These are phyloP conservation scores for Dendrolimus kikuchii DNA, from an alignment of 1,140 invertebrate species.

Conservation along the genomic window DNA sequence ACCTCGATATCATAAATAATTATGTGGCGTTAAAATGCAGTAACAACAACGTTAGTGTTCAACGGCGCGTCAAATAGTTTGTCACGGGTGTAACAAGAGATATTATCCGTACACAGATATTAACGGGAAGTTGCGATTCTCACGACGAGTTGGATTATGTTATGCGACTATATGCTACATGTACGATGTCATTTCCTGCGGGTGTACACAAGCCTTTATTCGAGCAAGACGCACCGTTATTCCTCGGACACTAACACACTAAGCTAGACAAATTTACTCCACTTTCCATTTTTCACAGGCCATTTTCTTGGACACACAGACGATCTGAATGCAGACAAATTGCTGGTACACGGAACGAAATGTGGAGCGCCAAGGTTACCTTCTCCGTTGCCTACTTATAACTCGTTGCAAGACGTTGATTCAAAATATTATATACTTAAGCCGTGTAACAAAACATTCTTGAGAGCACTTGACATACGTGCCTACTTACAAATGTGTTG, in stretches of 20 bases:
- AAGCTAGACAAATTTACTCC: slow-evolving; percentile 59
- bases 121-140: slow-evolving; percentile 31
- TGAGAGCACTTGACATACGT: slow-evolving; percentile 13
- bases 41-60: slow-evolving; percentile 27
- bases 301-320: slow-evolving; percentile 47
- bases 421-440: slow-evolving; percentile 13
- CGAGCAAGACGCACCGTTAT: slow-evolving; percentile 40
- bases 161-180: slow-evolving; percentile 11
- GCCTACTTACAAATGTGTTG: slow-evolving; percentile 13
- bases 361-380: slow-evolving; percentile 39
- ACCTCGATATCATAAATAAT: no score
- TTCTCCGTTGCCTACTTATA: slow-evolving; percentile 35
- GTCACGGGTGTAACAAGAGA: slow-evolving; percentile 32
- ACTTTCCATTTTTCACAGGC: slow-evolving; percentile 66
- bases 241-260: slow-evolving; percentile 43
- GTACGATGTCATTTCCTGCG: slow-evolving; percentile 30
- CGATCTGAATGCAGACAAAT: slow-evolving; percentile 40
- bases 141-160: slow-evolving; percentile 29
- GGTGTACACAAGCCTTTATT: slow-evolving; percentile 24
- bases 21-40: slow-evolving; percentile 12
- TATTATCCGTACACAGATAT: slow-evolving; percentile 27
- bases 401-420: slow-evolving; percentile 28
- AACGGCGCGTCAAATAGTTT: slow-evolving; percentile 40
- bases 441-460: slow-evolving; percentile 17
- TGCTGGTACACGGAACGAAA: slow-evolving; percentile 49